Base-by-base conservation (phyloP, 2,797 vertebrate species). In the Eupleurogrammus muticus region DNA sequence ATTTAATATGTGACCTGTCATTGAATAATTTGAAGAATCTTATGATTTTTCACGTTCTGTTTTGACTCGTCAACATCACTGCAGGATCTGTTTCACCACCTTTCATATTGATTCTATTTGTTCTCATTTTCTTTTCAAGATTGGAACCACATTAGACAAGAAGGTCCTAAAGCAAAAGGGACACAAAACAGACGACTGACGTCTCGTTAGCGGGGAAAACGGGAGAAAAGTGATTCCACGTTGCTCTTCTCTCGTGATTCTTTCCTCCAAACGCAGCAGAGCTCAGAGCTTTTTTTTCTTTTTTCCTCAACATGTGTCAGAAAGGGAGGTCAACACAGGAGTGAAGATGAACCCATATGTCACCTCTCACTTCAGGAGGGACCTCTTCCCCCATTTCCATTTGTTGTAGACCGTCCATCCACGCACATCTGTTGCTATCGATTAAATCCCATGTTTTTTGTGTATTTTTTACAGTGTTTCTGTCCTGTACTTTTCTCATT, bases 321-420 rank as follows among this genome's bases (percentile, higher is more conserved):
- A 77, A 70, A 65, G 56, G 47, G 47, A 81, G 32, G 49, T 79
- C 84, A 62, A 73, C 75, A 67, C 44, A 55, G 40, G 60, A 72
- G 59, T 75, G 2, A 89, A 89, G 82, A 93, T 92, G 90, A 93
- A 93, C 74, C 90, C 87, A 50, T 92, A 89, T 57, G 84, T 86
- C 53, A 90, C 84, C 12, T 90, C 84, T 78, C 85, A 92, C 80
- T 92, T 91, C 62, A 87, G 92, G 86, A 89, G 82, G 83, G 81
- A 92, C 85, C 81, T 91, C n/a, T 93, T 92, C 70, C 87, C 89
- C 51, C 86, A 86, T 81, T 93, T 92, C 57, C 68, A 89, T 79
- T 90, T 91, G 78, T 92, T 93, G 86, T 86, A 89, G 72, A 66
- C 50, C 17, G 66, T 76, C 53, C 28, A 42, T 58, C 56, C 28